phyloP scores from a whole-genome alignment of 2,797 vertebrate genomes.

The Tragopan temminckii region DNA sequence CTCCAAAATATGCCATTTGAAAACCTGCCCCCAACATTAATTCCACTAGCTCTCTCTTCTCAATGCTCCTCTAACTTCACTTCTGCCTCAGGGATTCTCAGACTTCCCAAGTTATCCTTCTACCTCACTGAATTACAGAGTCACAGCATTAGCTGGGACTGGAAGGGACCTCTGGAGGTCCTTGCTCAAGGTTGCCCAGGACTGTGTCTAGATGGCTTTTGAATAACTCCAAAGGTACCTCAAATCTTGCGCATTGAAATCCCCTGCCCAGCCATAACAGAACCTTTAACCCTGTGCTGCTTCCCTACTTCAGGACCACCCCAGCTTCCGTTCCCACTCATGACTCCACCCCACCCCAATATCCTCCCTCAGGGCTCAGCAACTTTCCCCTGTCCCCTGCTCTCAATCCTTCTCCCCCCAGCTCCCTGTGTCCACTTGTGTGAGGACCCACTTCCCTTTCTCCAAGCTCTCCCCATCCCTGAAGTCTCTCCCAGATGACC shows the following conservation, averaged over 20 bases:
- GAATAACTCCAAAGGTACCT: neutral
- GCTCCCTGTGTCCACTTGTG: neutral
- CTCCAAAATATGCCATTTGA: neutral
- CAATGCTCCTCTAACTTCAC: neutral
- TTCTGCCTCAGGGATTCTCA: neutral
- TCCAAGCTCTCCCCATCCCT: neutral
- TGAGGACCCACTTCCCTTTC: neutral
- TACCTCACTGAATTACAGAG: neutral
- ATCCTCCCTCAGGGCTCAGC: too few species aligned
- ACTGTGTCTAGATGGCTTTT: neutral
- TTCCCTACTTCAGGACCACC: neutral
- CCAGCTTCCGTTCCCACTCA: neutral
- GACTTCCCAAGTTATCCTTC: neutral
- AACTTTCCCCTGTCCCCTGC: neutral
- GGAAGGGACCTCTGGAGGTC: neutral
- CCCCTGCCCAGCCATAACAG: rapidly evolving
- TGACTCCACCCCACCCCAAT: neutral
- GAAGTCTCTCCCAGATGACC: neutral
- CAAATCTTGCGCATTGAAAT: neutral
- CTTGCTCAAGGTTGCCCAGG: neutral
- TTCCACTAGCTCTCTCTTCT: neutral
- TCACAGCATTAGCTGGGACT: neutral
- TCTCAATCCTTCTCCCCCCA: neutral
- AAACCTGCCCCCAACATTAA: too few species aligned
- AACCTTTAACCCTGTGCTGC: neutral